Evolutionary conservation across 2,888 invertebrate genomes (phyloP).

Genomic region (Anagyrus pseudococci): DNA sequence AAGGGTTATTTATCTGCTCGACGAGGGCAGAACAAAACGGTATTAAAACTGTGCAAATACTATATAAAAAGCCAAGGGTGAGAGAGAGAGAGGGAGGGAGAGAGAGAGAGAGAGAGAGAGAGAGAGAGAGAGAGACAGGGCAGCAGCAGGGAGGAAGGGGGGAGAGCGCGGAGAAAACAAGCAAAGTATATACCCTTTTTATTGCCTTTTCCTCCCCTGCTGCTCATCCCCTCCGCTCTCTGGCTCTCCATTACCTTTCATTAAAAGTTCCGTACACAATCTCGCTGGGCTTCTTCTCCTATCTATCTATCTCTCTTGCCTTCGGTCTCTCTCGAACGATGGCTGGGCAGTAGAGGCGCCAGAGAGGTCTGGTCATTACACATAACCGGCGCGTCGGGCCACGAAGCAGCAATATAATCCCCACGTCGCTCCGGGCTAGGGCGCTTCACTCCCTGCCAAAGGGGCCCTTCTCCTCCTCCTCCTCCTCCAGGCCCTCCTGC

Average conservation of each 20-base stretch:
- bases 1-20: too few relatives aligned
- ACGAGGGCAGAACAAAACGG: too few relatives aligned
- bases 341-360: not conserved
- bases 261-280: conserved; percentile 31
- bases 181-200: conserved; percentile 10
- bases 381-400: not conserved
- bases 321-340: not conserved
- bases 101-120: too few relatives aligned
- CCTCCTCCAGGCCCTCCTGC: too few relatives aligned
- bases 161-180: not conserved
- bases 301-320: not conserved
- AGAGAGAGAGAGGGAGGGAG: too few relatives aligned
- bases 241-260: conserved; percentile 27
- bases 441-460: not conserved
- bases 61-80: too few relatives aligned
- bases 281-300: too few relatives aligned
- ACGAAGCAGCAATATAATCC: not conserved
- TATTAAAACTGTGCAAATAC: too few relatives aligned
- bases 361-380: not conserved
- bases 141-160: conserved; percentile 1
- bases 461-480: not conserved
- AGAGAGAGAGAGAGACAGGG: too few relatives aligned
- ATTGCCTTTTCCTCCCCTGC: conserved; percentile 6
- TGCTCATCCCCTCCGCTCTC: not conserved
- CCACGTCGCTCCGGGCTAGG: not conserved